These are phyloP conservation scores for Acrocephalus arundinaceus DNA, from an alignment of 2,113 vertebrate species.

Conservation along the genomic window DNA sequence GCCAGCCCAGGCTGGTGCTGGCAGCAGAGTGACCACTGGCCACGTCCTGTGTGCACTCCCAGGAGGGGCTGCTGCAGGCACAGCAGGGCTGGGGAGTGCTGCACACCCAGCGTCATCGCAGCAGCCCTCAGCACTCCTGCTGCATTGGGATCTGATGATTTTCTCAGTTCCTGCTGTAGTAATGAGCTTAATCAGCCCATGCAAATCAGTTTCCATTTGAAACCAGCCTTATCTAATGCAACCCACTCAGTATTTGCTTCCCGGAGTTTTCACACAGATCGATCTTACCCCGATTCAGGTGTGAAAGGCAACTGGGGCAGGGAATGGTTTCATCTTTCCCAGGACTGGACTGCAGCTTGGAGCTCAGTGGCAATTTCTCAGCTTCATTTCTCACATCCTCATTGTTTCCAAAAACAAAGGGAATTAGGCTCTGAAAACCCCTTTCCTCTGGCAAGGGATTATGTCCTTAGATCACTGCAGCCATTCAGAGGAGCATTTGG, in stretches of 20 bases:
- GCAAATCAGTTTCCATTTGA: slow-evolving; percentile 53
- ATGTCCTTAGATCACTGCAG: background rate
- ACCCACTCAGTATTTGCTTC: background rate
- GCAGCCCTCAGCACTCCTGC: background rate
- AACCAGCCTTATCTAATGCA: slow-evolving; percentile 36
- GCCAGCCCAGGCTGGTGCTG: background rate
- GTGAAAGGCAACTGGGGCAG: background rate
- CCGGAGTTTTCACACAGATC: slow-evolving; percentile 4
- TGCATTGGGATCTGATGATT: background rate
- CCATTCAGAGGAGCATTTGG: background rate
- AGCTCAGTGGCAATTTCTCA: background rate
- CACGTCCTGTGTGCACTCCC: rapidly evolving
- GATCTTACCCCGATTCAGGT: background rate
- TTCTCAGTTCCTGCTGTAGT: background rate
- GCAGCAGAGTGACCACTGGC: background rate
- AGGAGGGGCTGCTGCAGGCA: background rate
- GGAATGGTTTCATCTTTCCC: background rate
- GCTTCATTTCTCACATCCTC: background rate
- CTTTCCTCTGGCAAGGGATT: background rate
- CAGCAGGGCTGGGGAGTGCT: background rate
- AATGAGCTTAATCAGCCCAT: slow-evolving; percentile 55
- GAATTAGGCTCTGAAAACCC: background rate
- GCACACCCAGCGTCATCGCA: background rate
- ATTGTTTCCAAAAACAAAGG: background rate
- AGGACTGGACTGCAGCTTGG: background rate